Evolutionary conservation across 1,140 invertebrate genomes (phyloP).

Genomic region (Odontomachus brunneus): DNA sequence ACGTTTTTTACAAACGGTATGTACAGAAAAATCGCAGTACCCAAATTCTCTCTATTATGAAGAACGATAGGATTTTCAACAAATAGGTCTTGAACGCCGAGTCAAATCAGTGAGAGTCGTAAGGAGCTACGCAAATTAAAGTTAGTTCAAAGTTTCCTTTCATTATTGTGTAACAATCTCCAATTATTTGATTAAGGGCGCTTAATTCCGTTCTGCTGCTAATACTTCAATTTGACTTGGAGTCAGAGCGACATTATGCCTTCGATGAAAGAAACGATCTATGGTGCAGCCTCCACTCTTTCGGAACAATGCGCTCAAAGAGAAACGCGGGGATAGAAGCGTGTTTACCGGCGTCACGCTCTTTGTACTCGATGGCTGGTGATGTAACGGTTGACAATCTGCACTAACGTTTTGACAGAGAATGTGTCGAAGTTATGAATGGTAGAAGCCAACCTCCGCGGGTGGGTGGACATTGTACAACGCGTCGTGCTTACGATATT

Average conservation of each 20-base stretch:
- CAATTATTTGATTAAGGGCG: background rate
- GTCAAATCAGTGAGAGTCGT: background rate
- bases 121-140: background rate
- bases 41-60: background rate
- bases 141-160: background rate
- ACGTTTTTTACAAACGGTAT: background rate
- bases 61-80: background rate
- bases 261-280: constrained; percentile 27
- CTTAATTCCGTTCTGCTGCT: background rate
- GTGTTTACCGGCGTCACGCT: constrained; percentile 43
- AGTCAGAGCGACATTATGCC: constrained; percentile 2
- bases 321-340: constrained; percentile 29
- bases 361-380: constrained; percentile 48
- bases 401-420: constrained; percentile 51
- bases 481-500: constrained; percentile 39
- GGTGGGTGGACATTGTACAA: constrained; percentile 32
- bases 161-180: background rate
- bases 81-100: background rate
- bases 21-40: background rate
- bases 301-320: constrained; percentile 40
- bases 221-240: constrained; percentile 9
- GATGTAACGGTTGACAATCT: constrained; percentile 51
- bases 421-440: constrained; percentile 57
- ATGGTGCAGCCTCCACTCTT: constrained; percentile 33
- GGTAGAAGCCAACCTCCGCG: constrained; percentile 46